Conservation (phyloP, 64 coral and sea anemone species). For the Montipora capricornis region DNA sequence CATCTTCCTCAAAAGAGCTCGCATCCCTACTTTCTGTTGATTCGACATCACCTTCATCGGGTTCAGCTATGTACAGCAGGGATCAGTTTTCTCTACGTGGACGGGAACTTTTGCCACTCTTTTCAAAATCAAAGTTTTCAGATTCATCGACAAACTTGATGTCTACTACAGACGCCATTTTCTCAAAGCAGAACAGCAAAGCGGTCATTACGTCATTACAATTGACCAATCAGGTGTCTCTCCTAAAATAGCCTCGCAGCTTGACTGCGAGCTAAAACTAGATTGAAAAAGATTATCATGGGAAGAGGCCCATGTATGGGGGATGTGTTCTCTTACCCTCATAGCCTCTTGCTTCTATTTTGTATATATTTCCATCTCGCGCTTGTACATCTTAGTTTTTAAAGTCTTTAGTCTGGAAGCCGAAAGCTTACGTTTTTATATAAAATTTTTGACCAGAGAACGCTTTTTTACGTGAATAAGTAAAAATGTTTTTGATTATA, state of each 20-base stretch:
- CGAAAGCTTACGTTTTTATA: too few species aligned
- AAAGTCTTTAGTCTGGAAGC: too few species aligned
- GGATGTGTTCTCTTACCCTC: slow-evolving; percentile 17
- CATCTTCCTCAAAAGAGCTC: neutral
- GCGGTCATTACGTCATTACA: neutral
- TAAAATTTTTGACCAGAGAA: too few species aligned
- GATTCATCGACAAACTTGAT: neutral
- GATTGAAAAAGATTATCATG: slow-evolving; percentile 24
- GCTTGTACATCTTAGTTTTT: too few species aligned
- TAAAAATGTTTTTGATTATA: too few species aligned
- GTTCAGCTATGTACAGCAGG: neutral
- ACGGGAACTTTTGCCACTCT: neutral
- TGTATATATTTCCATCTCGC: too few species aligned
- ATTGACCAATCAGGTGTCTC: slow-evolving; percentile 6
- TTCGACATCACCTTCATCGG: slow-evolving; percentile 12
- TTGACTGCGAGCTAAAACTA: neutral
- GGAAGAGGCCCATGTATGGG: slow-evolving; percentile 17
- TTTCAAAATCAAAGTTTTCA: neutral
- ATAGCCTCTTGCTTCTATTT: neutral
- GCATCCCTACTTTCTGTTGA: slow-evolving; percentile 7
- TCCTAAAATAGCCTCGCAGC: slow-evolving; percentile 14
- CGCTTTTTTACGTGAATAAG: too few species aligned
- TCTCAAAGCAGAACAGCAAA: neutral
- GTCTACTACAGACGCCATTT: neutral
- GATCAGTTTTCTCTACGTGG: slow-evolving; percentile 2